Percentiles rank a stretch among this genome's conserved stretches.
These are phyloP conservation scores for Orcinus orca DNA, from an alignment of 2,113 vertebrate species.

Conservation along the genomic window DNA sequence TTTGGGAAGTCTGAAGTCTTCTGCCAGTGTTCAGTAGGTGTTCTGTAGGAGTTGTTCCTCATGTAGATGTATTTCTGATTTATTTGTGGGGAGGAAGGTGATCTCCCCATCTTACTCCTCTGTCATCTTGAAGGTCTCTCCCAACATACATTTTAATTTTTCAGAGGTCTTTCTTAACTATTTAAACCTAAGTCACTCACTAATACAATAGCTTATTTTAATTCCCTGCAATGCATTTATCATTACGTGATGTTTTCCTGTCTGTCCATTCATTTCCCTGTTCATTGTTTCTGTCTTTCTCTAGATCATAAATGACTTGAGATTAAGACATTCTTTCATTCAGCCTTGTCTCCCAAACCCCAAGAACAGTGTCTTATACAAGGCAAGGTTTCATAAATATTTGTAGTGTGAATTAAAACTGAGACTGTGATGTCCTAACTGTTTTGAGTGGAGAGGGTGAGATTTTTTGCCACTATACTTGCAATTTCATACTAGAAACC, in stretches of 20 bases:
- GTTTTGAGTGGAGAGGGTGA: neutral
- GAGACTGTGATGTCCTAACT: neutral
- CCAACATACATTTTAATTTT: neutral
- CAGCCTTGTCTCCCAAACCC: neutral
- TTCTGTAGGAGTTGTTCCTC: no score
- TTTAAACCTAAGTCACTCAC: neutral
- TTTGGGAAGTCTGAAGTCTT: no score
- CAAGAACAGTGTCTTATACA: neutral
- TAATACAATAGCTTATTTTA: neutral
- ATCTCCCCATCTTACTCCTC: no score
- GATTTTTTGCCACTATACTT: neutral
- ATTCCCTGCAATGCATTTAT: neutral
- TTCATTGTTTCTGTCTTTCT: neutral
- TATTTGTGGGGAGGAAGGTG: no score
- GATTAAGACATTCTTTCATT: neutral
- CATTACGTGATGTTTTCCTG: neutral
- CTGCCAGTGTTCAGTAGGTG: no score
- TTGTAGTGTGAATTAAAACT: neutral
- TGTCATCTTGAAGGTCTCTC: no score
- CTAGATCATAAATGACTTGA: neutral
- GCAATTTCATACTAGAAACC: neutral
- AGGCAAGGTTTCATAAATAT: neutral
- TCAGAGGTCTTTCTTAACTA: neutral
- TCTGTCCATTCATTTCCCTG: neutral
- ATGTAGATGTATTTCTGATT: no score